Conservation (phyloP, 2,797 vertebrate genomes). For the Pipistrellus nathusii region DNA sequence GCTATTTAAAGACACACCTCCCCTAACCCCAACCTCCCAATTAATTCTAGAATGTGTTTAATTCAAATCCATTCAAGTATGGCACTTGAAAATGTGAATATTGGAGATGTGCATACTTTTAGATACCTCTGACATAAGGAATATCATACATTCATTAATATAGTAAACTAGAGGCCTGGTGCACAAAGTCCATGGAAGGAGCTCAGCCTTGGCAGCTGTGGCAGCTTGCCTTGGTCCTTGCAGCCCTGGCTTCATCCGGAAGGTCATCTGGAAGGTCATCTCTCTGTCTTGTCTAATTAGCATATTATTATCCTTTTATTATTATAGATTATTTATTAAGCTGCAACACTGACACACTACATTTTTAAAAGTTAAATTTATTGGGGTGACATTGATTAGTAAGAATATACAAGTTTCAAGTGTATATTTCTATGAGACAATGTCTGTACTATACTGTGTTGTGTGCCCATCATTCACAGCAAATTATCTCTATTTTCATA, state of each 20-base stretch:
- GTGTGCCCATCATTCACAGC: not conserved
- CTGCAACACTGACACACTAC: not conserved
- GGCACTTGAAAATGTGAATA: not conserved
- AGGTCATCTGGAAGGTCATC: no score
- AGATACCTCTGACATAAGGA: not conserved
- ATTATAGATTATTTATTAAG: not conserved
- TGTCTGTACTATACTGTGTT: not conserved
- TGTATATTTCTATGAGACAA: not conserved
- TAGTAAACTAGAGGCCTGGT: not conserved
- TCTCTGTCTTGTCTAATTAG: no score
- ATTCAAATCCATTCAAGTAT: not conserved
- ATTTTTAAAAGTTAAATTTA: not conserved
- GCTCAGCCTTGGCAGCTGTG: no score
- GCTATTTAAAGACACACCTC: not conserved
- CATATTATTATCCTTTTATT: no score
- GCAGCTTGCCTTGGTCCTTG: no score
- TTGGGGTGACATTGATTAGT: not conserved
- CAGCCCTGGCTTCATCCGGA: no score
- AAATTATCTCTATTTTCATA: not conserved
- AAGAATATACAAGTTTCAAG: not conserved
- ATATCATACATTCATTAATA: not conserved
- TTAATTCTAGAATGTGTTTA: not conserved
- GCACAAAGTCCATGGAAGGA: no score
- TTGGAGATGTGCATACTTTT: not conserved
- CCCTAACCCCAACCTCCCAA: accelerated